phyloP scores from a whole-genome alignment of 2,888 invertebrate genomes.

The Agrypnus murinus region DNA sequence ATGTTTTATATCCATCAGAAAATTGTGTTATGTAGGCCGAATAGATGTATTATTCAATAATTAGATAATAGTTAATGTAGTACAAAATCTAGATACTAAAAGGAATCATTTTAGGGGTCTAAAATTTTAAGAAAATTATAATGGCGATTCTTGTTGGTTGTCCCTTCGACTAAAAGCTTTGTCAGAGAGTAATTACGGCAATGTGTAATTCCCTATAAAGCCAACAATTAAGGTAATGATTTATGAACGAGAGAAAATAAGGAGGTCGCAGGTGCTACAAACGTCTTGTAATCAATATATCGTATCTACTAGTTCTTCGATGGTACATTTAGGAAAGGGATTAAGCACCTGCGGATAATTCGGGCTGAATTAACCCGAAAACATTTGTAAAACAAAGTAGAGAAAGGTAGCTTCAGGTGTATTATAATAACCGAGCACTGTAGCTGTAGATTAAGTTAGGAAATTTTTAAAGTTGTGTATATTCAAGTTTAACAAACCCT shows the following conservation, averaged over 20 bases:
- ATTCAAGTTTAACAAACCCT: background rate
- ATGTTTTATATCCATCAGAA: too few species aligned
- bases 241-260: conserved; percentile 41
- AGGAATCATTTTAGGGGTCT: too few species aligned
- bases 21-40: too few species aligned
- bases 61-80: too few species aligned
- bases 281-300: conserved; percentile 40
- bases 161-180: background rate
- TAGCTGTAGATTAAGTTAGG: conserved; percentile 14
- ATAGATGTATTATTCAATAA: too few species aligned
- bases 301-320: conserved; percentile 30
- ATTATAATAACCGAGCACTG: conserved; percentile 1
- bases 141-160: too few species aligned
- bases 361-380: conserved; percentile 14
- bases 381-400: background rate
- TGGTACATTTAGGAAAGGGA: conserved; percentile 28
- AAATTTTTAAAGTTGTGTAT: background rate
- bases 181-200: conserved; percentile 34
- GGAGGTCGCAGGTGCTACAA: conserved; percentile 39
- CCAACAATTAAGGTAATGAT: conserved; percentile 39
- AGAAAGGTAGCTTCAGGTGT: background rate
- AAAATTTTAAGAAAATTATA: too few species aligned
- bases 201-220: conserved; percentile 31
- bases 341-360: conserved; percentile 41
- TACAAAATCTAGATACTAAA: too few species aligned